Evolutionary conservation across 1,140 invertebrate species (phyloP).

Genomic region (Drosophila pseudoananassae): DNA sequence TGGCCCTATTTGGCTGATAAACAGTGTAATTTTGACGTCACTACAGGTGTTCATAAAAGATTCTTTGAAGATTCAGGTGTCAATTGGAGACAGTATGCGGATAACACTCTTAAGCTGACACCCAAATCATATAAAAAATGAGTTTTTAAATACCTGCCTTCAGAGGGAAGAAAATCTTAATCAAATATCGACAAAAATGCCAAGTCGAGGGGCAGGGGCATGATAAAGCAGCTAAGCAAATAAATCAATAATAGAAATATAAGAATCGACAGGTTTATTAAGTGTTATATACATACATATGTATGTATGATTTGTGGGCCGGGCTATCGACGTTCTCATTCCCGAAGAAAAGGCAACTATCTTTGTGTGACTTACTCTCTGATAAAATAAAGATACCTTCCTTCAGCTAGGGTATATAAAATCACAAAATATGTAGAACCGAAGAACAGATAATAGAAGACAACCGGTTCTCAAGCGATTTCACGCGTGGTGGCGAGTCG

Average conservation of each 20-base stretch:
- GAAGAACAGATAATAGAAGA: constrained; percentile 32
- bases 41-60: no score
- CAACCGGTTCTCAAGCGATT: constrained; percentile 80
- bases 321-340: constrained; percentile 20
- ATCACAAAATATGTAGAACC: not conserved
- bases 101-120: constrained; percentile 55
- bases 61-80: constrained; percentile 58
- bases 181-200: constrained; percentile 32
- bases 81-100: constrained; percentile 36
- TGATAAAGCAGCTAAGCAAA: constrained; percentile 75
- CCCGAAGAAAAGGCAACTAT: not conserved
- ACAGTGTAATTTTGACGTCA: no score
- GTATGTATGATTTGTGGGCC: constrained; percentile 52
- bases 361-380: constrained; percentile 1
- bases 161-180: constrained; percentile 35
- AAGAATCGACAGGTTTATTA: constrained; percentile 68
- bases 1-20: not conserved
- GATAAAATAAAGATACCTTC: not conserved
- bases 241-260: constrained; percentile 79
- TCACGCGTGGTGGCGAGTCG: constrained; percentile 59
- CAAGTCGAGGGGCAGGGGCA: constrained; percentile 22
- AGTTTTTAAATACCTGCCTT: constrained; percentile 44
- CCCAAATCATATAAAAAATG: constrained; percentile 51
- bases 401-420: not conserved
- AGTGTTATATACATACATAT: constrained; percentile 45